Percentiles rank a stretch among this genome's conserved stretches.
Conservation (phyloP, 2,797 vertebrate species). For the Mycteria americana region DNA sequence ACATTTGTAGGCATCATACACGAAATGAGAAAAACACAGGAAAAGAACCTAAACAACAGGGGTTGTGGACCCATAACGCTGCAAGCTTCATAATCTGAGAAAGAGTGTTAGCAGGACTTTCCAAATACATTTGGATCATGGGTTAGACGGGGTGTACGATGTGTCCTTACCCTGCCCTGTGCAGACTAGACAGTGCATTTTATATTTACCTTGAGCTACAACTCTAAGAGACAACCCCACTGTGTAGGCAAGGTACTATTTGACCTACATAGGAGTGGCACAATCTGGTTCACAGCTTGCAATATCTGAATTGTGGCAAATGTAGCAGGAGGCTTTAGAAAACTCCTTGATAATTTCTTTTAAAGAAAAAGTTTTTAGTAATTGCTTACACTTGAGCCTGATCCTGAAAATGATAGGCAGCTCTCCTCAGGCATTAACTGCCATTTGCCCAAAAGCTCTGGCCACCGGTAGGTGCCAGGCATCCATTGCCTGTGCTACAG, state of each 20-base stretch:
- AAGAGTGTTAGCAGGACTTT: not conserved
- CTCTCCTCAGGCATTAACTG: not conserved
- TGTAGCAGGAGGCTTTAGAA: not conserved
- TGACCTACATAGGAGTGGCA: slow-evolving; percentile 15
- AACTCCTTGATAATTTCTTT: not conserved
- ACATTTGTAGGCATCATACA: not conserved
- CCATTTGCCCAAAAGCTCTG: not conserved
- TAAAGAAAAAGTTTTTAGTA: not conserved
- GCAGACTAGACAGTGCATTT: not conserved
- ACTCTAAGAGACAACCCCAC: not conserved
- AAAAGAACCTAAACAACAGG: not conserved
- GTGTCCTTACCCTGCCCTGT: not conserved
- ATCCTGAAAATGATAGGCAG: not conserved
- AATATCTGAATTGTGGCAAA: not conserved
- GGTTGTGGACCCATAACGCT: not conserved
- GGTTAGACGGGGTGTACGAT: accelerated
- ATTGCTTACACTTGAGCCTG: not conserved
- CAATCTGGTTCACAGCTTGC: slow-evolving; percentile 37
- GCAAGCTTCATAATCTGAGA: not conserved
- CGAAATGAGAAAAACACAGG: not conserved
- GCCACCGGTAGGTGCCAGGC: not conserved
- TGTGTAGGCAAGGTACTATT: not conserved
- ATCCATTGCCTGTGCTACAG: not conserved
- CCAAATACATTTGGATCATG: not conserved
- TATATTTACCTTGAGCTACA: not conserved